These are phyloP conservation scores for Drosophila jambulina DNA, from an alignment of 1,140 invertebrate genomes.

Conservation along the genomic window DNA sequence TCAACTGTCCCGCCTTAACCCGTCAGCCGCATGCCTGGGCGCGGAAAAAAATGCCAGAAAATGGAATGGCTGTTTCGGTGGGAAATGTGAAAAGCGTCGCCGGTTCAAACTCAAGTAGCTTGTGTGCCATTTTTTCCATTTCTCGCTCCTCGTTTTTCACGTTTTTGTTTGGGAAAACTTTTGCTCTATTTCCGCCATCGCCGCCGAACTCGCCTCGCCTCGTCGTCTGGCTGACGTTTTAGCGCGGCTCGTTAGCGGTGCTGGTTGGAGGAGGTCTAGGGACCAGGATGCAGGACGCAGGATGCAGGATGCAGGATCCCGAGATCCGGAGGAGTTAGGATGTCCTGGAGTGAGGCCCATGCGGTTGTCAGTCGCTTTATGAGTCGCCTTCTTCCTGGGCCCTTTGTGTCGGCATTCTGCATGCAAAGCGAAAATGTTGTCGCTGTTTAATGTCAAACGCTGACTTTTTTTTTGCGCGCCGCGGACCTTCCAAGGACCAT, in stretches of 20 bases:
- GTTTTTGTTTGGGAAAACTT: conserved; percentile 65
- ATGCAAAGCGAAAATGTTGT: conserved; percentile 79
- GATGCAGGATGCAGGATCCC: background rate
- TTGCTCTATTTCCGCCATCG: conserved; percentile 79
- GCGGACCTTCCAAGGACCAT: conserved; percentile 11
- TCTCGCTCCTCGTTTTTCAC: conserved; percentile 29
- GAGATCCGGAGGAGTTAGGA: conserved; percentile 1
- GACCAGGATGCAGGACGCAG: background rate
- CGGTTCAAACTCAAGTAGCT: conserved; percentile 71
- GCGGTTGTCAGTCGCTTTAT: conserved; percentile 75
- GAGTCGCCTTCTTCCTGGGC: conserved; percentile 44
- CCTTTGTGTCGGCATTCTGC: conserved; percentile 75
- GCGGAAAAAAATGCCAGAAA: conserved; percentile 45
- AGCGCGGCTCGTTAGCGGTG: conserved; percentile 63
- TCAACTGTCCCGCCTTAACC: conserved; percentile 79
- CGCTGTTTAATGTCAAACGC: conserved; percentile 80
- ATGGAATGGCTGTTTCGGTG: conserved; percentile 3
- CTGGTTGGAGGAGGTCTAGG: background rate
- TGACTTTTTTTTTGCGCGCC: conserved; percentile 25
- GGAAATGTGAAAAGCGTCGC: conserved; percentile 47
- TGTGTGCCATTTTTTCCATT: conserved; percentile 68
- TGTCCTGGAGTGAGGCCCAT: conserved; percentile 27
- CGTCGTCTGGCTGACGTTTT: conserved; percentile 70
- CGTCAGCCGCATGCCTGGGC: conserved; percentile 67
- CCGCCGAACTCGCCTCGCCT: background rate